These are phyloP conservation scores for Agonum fuliginosum DNA, from an alignment of 2,888 invertebrate genomes.

Conservation along the genomic window DNA sequence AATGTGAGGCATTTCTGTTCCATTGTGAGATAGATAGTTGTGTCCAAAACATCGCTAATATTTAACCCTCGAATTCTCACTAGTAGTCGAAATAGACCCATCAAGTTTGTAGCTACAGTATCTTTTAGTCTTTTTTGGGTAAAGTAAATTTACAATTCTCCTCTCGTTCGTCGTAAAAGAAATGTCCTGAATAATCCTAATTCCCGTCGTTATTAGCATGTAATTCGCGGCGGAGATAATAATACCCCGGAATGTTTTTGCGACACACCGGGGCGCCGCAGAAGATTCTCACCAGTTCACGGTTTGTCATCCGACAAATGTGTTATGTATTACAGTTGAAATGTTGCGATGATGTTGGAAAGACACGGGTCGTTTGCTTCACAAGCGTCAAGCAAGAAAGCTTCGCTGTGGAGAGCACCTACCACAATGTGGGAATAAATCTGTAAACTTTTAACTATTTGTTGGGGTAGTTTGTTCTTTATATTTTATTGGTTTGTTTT, in stretches of 20 bases:
- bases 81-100: no score
- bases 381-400: no score
- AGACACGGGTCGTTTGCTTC: conserved; percentile 32
- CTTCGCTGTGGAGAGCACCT: background rate
- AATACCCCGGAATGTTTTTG: conserved; percentile 1
- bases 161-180: conserved; percentile 9
- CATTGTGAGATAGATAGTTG: no score
- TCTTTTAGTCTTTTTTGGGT: background rate
- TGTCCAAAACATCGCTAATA: no score
- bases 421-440: conserved; percentile 27
- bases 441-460: conserved; percentile 38
- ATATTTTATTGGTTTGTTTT: conserved; percentile 21
- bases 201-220: conserved; percentile 21
- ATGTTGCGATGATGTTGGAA: background rate
- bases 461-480: background rate
- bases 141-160: conserved; percentile 23
- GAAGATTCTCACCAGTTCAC: background rate
- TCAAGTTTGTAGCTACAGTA: no score
- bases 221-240: conserved; percentile 23
- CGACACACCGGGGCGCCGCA: background rate
- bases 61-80: no score
- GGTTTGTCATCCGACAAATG: conserved; percentile 33
- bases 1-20: no score
- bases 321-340: conserved; percentile 27
- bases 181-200: conserved; percentile 6